Base-by-base conservation (phyloP, 2,113 vertebrate species). In the Ammodytes dubius region DNA sequence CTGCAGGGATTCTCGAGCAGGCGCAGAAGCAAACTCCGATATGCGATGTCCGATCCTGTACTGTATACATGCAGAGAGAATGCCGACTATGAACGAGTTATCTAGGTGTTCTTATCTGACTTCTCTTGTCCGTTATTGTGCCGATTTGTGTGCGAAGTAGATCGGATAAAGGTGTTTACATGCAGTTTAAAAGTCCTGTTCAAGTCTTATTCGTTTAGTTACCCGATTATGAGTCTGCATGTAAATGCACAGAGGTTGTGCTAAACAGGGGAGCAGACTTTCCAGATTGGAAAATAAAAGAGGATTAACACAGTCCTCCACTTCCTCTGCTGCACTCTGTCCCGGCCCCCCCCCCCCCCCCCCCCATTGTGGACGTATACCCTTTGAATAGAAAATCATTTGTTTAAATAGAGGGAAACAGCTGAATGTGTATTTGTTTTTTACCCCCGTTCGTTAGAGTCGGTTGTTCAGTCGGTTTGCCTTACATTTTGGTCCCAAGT, bases 271-370 rank as follows among this genome's bases (percentile, higher is more conserved):
- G 69, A 84, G 64, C 77, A 80, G 53, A 88, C 76, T 83, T 27
- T 90, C 63, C 77, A 87, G 80, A 83, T 81, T 70, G 75, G 49
- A 84, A 70, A 87, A 91, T 92, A 87, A 87, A 83, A 80, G 64
- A 73, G 53, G 46, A 91, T 89, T 68, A 80, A 85, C 58, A 50
- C 12, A 14, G 49, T 66, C 64, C 46, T 81, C 47, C 69, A 83
- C 88, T 86, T 90, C 88, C 91, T 79, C 52, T 70, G 52, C 5
- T n/a, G 27, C 40, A 50, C 69, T 46, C 58, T 42, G 52, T 79
- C 45, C 64, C 63, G n/a, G n/a, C n/a, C n/a, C n/a, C n/a, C 27
- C 27, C 27, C 27, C 27, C 27, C 27, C 27, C 27, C 27, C 27
- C 27, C 27, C 37, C 11, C 13, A 5, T 2, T 63, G 68, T 72